These are phyloP conservation scores for Helarctos malayanus DNA, from an alignment of 2,797 vertebrate genomes.

Conservation along the genomic window DNA sequence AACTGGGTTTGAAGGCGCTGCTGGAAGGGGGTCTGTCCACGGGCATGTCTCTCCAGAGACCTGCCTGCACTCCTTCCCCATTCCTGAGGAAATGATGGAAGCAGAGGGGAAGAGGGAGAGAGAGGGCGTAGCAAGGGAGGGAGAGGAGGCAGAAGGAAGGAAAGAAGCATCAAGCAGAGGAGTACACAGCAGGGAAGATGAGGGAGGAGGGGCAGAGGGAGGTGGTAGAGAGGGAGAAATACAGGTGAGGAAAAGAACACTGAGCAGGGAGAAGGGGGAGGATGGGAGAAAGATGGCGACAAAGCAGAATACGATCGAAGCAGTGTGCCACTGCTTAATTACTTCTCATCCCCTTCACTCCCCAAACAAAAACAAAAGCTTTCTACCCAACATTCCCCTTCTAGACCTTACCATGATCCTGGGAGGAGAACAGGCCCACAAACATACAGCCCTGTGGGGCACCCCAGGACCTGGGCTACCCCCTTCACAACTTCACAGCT, in stretches of 20 bases:
- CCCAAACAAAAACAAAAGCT: background rate
- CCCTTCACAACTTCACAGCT: background rate
- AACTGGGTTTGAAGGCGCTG: background rate
- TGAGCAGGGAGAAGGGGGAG: background rate
- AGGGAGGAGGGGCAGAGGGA: background rate
- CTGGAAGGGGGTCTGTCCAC: background rate
- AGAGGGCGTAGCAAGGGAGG: background rate
- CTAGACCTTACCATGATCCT: background rate
- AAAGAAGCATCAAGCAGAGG: background rate
- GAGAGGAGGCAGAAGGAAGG: no score
- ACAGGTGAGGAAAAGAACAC: background rate
- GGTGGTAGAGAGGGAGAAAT: background rate
- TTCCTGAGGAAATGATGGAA: background rate
- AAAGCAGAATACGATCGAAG: background rate
- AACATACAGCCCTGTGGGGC: rapidly evolving
- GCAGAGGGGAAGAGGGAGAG: background rate
- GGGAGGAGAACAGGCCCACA: background rate
- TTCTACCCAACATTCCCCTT: background rate
- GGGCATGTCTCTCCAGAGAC: background rate
- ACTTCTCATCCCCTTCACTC: background rate
- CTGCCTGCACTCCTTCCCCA: background rate
- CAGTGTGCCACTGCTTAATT: rapidly evolving
- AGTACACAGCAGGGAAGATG: background rate
- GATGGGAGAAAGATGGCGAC: no score
- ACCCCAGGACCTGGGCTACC: background rate